A percentile compares a stretch with the other conserved stretches of the same genome.
Evolutionary conservation across 2,888 invertebrate species (phyloP).

Genomic region (Brachyptera risi): DNA sequence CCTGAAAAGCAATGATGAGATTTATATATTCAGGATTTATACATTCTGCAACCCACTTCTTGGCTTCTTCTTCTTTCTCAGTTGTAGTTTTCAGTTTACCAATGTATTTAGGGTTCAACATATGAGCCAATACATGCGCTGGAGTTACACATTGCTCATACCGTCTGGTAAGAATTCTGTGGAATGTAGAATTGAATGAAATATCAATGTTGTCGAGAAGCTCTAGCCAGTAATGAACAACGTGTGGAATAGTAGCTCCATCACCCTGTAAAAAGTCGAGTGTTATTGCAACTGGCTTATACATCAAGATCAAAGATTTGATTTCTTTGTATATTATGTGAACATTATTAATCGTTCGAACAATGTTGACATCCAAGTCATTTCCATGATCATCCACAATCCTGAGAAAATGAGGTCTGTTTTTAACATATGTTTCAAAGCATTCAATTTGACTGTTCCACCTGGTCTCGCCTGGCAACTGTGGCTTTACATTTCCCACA

Average conservation of each 20-base stretch:
- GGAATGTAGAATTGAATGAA: background rate
- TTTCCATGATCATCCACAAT: background rate
- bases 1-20: background rate
- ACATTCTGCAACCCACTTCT: background rate
- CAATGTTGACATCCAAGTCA: slow-evolving; percentile 4
- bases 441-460: slow-evolving; percentile 2
- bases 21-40: background rate
- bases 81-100: background rate
- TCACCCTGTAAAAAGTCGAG: background rate
- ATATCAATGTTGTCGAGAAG: background rate
- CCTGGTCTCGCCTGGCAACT: background rate
- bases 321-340: background rate
- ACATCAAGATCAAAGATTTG: background rate
- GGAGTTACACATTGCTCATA: background rate
- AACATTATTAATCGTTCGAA: slow-evolving; percentile 1
- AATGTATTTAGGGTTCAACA: background rate
- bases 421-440: background rate
- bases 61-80: background rate
- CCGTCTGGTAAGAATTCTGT: background rate
- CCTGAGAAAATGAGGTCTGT: background rate
- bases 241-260: background rate
- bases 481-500: background rate
- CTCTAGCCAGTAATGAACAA: background rate
- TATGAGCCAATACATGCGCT: background rate
- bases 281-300: background rate